phyloP scores from a whole-genome alignment of 2,113 vertebrate genomes.

The Gasterosteus aculeatus region DNA sequence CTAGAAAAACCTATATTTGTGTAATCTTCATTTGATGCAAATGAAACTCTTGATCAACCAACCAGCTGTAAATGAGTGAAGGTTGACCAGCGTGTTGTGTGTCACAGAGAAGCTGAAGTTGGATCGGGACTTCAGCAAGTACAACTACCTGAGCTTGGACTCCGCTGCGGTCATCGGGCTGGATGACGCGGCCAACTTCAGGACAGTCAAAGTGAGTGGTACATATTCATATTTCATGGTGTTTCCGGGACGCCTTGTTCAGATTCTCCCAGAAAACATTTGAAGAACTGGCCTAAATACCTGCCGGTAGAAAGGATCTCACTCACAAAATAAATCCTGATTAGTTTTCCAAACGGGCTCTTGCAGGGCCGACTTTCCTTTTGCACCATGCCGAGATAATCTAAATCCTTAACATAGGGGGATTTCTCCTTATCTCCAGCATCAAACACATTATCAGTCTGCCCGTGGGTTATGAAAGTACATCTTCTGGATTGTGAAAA shows the following conservation, averaged over 20 bases:
- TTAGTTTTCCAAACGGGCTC: neutral
- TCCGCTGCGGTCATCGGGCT: constrained; percentile 91
- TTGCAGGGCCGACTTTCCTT: neutral
- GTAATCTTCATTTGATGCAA: constrained; percentile 28
- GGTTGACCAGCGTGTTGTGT: constrained; percentile 34
- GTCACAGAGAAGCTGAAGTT: constrained; percentile 90
- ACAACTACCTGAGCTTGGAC: constrained; percentile 96
- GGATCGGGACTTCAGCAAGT: constrained; percentile 92
- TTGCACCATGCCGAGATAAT: constrained; percentile 11
- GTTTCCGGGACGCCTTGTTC: neutral
- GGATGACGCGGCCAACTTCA: constrained; percentile 94
- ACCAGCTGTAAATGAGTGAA: neutral
- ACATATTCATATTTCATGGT: neutral
- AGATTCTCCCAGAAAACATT: neutral
- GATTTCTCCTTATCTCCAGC: constrained; percentile 36
- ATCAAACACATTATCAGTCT: neutral
- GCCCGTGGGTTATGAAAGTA: neutral
- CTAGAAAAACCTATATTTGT: neutral
- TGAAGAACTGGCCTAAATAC: neutral
- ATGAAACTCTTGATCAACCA: neutral
- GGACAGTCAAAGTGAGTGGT: constrained; percentile 89
- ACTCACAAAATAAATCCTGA: neutral
- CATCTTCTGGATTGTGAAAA: constrained; percentile 2
- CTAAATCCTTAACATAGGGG: constrained; percentile 23
- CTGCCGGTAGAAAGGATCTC: neutral